Evolutionary conservation across 2,113 vertebrate genomes (phyloP), one percentile per base, ranked within the genome.

Genomic region (Calidris pygmaea): DNA sequence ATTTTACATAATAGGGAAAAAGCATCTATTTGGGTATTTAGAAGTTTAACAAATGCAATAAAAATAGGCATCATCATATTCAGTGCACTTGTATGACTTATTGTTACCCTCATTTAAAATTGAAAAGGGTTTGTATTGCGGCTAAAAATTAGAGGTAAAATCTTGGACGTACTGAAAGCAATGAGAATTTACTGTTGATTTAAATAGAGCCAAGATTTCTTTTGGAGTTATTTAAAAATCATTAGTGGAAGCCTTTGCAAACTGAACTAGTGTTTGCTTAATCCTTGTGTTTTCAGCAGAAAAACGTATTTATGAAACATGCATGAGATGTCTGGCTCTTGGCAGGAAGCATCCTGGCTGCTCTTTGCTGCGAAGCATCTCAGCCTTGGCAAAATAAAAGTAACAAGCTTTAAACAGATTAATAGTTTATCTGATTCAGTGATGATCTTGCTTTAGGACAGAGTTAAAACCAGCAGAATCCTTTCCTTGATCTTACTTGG

Each of bases 321-420:
- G 89, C 87, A 94, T 95, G 91, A 96, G 90, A 80, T 87, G 20
- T 93, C 76, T 92, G 58, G 35, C 78, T 89, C 89, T 96, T 97
- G 94, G 95, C 91, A 94, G 70, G 62, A 91, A 90, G 63, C 3
- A 0, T 87, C 48, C 87, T 92, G 95, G 72, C 90, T 96, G 89
- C 16, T 93, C 91, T 96, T 88, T 83, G 47, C 85, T 90, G 79
- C 62, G 80, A 89, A 95, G 35, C 85, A 55, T 87, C 90, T 94
- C 89, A 96, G 85, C 23, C 86, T 91, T 90, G 85, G 93, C 91
- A 95, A 92, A 97, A 93, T 45, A 96, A 53, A 41, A 93, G 79
- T 67, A 83, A 93, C 75, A 95, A 87, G 84, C 87, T 97, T 97
- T 96, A 92, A 95, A 95, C 66, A 96, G 94, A 97, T 97, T 96